Base-by-base conservation (phyloP, 2,113 vertebrate genomes). In the Marcusenius ussheri region DNA sequence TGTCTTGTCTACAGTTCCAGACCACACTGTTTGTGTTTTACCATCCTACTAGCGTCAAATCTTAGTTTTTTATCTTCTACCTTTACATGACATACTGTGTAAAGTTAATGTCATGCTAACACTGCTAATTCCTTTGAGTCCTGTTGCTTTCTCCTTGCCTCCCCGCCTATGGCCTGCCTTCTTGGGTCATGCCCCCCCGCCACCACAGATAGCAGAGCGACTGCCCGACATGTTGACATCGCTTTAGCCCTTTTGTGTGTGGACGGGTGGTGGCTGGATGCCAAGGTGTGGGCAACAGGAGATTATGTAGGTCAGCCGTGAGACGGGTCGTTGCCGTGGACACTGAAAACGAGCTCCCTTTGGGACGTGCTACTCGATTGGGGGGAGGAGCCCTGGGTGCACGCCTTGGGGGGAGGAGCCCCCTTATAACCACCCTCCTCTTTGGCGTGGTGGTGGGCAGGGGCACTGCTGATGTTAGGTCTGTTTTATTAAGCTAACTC, bases 271-370 rank as follows among this genome's bases (percentile, higher is more conserved):
- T 88, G 89, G 84, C 46, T 21, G 9, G 5, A 21, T 8, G 58
- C 89, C 89, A 90, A 49, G 49, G 21, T 39, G 7, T 13, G 4
- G 58, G 62, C 70, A 88, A 47, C 74, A 31, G 39, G 42, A 56
- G 27, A 56, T 88, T 90, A 90, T 88, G 51, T 83, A 88, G 87
- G 90, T 88, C 87, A 88, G 70, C 85, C 35, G 6, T 80, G 47
- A 58, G 45, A 35, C 70, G 35, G 45, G 15, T 24, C 15, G 66
- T 56, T 90, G 35, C 49, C 19, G 53, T 47, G 83, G 83, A 53
- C 46, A 87, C 83, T 49, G 47, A 53, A 53, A 51, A n/a, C 45
- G 45, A 21, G 84, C 45, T 17, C 47, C 11, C 19, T 24, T 3
- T 42, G 42, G 62, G 50, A 84, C 8, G 2, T 24, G 51, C 46